Base-by-base conservation (phyloP, 2,113 vertebrate genomes). In the Ictidomys tridecemlineatus region DNA sequence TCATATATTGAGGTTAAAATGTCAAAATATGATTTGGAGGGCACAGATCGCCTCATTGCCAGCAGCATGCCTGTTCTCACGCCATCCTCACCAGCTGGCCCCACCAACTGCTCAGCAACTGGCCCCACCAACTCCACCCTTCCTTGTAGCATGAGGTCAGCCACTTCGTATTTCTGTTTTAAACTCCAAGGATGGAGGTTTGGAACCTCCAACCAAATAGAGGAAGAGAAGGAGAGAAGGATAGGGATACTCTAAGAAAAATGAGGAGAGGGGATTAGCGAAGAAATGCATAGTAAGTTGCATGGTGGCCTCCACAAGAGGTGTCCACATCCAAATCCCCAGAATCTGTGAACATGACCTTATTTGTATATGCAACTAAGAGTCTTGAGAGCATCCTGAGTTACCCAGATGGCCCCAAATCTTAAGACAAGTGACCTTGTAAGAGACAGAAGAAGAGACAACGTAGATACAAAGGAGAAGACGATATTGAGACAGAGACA, bases 21-120 rank as follows among this genome's bases (percentile, higher is more conserved):
- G 45, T 83, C 39, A 45, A 8, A 61, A 2, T 45, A 17, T 0
- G 14, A 58, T 18, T 45, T 4, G 48, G 28, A 39, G 30, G 2
- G 22, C 37, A 11, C 4, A 9, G 1, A 28, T 73, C 28, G 14
- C 0, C 20, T 14, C 8, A 2, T 30, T 13, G 34, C 18, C 17
- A 9, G 30, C n/a, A 39, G 24, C 32, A 2, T 34, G 20, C 37
- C 30, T 8, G 0, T 34, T 28, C 61, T 58, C 24, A 53, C 5
- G 7, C 65, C 22, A 3, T 34, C 9, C 85, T 45, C 42, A 45
- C 48, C 12, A 26, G 3, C 4, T 30, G 37, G 30, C 51, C 70
- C 61, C 1, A 0, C 20, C 24, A 22, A 2, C 61, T 45, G 28
- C 65, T 11, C 1, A 48, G 34, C 18, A 22, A n/a, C 4, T 30